A percentile compares a stretch with the other conserved stretches of the same genome.
phyloP scores from a whole-genome alignment of 2,888 invertebrate species.

The Allophyes oxyacanthae region DNA sequence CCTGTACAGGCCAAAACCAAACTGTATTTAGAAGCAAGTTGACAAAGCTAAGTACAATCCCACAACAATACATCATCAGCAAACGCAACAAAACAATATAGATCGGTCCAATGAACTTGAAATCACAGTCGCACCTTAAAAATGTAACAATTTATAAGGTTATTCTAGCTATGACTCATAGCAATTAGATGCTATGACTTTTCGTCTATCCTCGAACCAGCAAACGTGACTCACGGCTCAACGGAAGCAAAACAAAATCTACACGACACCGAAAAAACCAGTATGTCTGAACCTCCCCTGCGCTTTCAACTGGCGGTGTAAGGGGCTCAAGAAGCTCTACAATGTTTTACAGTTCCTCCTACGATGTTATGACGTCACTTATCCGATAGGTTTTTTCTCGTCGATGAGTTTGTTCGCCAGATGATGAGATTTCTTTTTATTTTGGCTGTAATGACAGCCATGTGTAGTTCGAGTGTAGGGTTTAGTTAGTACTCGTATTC shows the following conservation, averaged over 20 bases:
- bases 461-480: constrained; percentile 37
- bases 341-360: constrained; percentile 51
- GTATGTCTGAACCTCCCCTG: constrained; percentile 60
- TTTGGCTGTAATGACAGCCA: constrained; percentile 49
- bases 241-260: constrained; percentile 72
- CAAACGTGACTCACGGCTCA: constrained; percentile 73
- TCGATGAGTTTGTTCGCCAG: constrained; percentile 60
- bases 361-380: constrained; percentile 56
- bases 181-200: constrained; percentile 74
- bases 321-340: constrained; percentile 50
- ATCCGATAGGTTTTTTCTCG: constrained; percentile 38
- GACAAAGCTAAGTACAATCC: neutral
- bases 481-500: constrained; percentile 4
- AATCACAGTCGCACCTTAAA: constrained; percentile 52
- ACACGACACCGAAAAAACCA: constrained; percentile 67
- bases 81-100: constrained; percentile 20
- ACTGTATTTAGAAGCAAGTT: neutral
- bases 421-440: constrained; percentile 61
- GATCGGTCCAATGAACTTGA: constrained; percentile 50
- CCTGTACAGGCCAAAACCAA: too few species aligned
- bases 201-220: constrained; percentile 65
- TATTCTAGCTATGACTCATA: constrained; percentile 60
- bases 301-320: constrained; percentile 36
- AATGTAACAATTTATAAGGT: constrained; percentile 41
- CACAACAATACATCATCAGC: constrained; percentile 13